Evolutionary conservation across 2,888 invertebrate genomes (phyloP).

Genomic region (Aporophyla lueneburgensis): DNA sequence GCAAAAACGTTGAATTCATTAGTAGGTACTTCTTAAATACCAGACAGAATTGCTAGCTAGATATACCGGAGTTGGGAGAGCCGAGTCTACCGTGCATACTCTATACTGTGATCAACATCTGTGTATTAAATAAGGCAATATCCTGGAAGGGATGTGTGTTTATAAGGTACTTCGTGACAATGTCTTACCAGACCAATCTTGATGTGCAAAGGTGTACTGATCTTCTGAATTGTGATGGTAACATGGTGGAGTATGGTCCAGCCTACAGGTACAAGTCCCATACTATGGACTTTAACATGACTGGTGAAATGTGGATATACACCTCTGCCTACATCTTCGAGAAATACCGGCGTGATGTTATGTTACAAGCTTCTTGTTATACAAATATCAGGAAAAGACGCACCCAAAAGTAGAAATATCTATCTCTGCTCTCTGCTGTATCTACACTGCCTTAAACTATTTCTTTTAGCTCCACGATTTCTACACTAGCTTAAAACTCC

Average conservation of each 20-base stretch:
- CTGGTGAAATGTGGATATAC: neutral
- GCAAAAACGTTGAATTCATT: neutral
- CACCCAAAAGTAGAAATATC: slow-evolving; percentile 14
- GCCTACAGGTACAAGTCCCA: too few species aligned
- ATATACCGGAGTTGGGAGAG: slow-evolving; percentile 6
- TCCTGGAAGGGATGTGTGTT: slow-evolving; percentile 4
- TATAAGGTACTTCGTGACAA: neutral
- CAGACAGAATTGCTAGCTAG: neutral
- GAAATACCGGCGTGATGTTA: neutral
- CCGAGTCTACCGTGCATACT: neutral
- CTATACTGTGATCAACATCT: neutral
- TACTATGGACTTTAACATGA: slow-evolving; percentile 6
- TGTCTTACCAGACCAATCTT: neutral
- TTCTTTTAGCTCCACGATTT: neutral
- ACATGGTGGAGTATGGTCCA: too few species aligned
- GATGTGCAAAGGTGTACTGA: neutral
- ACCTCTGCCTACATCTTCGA: neutral
- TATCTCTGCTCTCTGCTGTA: slow-evolving; percentile 20
- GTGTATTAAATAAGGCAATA: neutral
- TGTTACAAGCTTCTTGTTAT: too few species aligned
- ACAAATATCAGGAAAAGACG: slow-evolving; percentile 3
- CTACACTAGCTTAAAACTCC: too few species aligned
- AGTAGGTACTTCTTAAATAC: neutral
- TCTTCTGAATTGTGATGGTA: too few species aligned
- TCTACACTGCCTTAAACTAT: slow-evolving; percentile 4